Base-by-base conservation (phyloP, 2,888 invertebrate species). In the Phalangium opilio region DNA sequence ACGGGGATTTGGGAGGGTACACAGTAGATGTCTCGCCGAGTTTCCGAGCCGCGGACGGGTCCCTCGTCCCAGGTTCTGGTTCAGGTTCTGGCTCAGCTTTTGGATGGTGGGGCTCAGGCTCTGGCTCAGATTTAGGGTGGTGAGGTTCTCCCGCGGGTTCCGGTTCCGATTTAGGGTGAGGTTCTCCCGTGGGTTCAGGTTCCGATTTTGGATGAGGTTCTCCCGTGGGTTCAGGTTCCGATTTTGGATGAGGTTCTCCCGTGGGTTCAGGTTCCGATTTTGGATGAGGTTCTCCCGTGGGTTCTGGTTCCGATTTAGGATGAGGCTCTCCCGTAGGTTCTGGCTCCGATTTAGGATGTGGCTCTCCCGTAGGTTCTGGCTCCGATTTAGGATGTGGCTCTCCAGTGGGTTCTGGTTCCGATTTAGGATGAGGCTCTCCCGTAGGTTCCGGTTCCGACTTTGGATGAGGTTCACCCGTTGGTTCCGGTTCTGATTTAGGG, bases 1-100 rank as follows among this genome's bases (percentile, higher is more conserved):
- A 89, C 12, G 56, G 49, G 15, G 47, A 48, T 21, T 27, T 39
- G 14, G 43, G 19, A 15, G 50, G 50, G 17, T 50, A 50, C 20
- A 12, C 40, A 15, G 21, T 38, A 36, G 36, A 19, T 10, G 3
- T 18, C n/a, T 40, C 17, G 12, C 45, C 41, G 27, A 17, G 15
- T 15, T 15, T 17, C 10, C 18, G 34, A 33, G 18, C 33, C 42
- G 11, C 4, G 48, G 58, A 11, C 18, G 41, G 21, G 4, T 60
- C 60, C 41, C 63, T 63, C 12, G 67, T 19, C 17, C 21, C 41
- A 7, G 50, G 39, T 18, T 41, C 49, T 4, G 49, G 58, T 49
- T 62, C 59, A 7, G 67, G 60, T 56, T 65, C 27, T 0, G 64
- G 57, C 46, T 62, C 58, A 0, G 62, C 53, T 8, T 56, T 56